Evolutionary conservation across 1,140 invertebrate species (phyloP), one percentile per base, ranked within the genome.

Genomic region (Ganaspis sp.): DNA sequence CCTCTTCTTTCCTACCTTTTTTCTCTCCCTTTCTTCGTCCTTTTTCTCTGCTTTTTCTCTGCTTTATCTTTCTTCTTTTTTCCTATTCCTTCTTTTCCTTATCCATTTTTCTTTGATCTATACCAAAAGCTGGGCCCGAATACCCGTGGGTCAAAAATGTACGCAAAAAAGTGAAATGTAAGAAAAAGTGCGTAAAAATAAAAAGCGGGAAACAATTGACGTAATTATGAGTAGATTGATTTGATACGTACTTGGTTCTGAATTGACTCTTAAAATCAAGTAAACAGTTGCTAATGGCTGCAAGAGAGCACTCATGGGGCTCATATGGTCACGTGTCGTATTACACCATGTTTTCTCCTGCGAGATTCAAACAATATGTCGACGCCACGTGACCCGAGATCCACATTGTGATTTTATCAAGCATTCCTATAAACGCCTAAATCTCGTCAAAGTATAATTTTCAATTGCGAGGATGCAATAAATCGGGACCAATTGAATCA

Each of bases 221-320:
- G 29, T 34, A 34, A 34, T 34, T 34, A 34, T 34, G 2, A 34
- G 6, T 34, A 34, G 6, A 2, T 34, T 34, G 29, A 34, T 6
- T 49, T 73, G 45, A 37, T 42, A 42, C 26, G 12, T 15, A 19
- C 23, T 23, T 40, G 38, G 4, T 1, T 3, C 37, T 29, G 21
- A 71, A 40, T 86, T 86, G 88, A 88, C 87, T 90, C 81, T 87
- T 85, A 84, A 86, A 88, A 85, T 88, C 82, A 78, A 85, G 86
- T 82, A 89, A 89, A 90, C 79, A 89, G 77, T 79, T 79, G 54
- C 78, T 88, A 88, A 90, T 90, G 85, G 85, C 85, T 85, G 87
- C 78, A 76, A 76, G 74, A 78, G 74, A 82, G 82, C 69, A 81
- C 79, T 82, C 74, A 70, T 79, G 78, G 83, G 82, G 74, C 81